phyloP scores from a whole-genome alignment of 2,113 vertebrate species.

The Craseonycteris thonglongyai region DNA sequence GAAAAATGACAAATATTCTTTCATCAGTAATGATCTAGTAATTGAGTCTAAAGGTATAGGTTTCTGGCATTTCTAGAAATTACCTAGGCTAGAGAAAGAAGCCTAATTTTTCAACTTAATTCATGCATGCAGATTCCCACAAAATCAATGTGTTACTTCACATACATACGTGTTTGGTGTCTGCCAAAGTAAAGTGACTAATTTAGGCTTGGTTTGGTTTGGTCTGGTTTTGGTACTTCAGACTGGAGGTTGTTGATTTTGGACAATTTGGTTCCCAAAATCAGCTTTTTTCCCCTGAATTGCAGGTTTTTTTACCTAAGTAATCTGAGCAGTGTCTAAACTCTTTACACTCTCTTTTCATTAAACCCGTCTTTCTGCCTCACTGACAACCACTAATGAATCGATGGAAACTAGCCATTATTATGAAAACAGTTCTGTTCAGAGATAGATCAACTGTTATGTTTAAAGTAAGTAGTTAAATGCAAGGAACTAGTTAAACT shows the following conservation, averaged over 20 bases:
- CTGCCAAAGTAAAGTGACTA: neutral
- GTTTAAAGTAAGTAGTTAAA: neutral
- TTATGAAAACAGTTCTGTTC: neutral
- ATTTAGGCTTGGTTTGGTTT: too few relatives aligned
- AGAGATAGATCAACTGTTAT: neutral
- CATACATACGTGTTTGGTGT: accelerated
- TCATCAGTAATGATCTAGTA: neutral
- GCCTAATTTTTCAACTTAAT: neutral
- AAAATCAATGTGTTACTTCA: accelerated
- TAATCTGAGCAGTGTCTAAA: neutral
- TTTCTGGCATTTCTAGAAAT: neutral
- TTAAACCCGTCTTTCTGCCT: neutral
- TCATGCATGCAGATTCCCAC: neutral
- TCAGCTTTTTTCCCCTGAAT: neutral
- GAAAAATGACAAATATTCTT: neutral
- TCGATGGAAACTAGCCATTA: neutral
- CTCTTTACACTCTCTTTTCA: neutral
- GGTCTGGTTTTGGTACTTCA: neutral
- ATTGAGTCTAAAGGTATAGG: neutral
- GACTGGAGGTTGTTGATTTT: too few relatives aligned
- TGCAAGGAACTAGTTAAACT: neutral
- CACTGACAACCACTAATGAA: too few relatives aligned
- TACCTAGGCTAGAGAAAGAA: neutral
- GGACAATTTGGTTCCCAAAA: neutral
- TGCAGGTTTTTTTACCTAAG: neutral